Conservation (phyloP, 2,888 invertebrate species). For the Polymixis lichenea region DNA sequence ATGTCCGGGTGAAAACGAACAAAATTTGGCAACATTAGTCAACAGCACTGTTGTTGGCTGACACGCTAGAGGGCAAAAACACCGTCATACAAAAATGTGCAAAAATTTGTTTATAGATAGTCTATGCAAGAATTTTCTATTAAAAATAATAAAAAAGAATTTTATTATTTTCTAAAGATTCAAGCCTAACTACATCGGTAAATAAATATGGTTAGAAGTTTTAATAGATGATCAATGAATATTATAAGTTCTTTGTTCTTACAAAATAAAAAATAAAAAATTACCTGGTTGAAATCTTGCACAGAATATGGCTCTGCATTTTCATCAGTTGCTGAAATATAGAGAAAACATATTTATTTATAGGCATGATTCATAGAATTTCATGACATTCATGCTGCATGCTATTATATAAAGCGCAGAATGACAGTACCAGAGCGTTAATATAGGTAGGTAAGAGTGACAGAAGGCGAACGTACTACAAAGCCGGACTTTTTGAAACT, state of each 20-base stretch:
- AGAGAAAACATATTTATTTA: constrained; percentile 11
- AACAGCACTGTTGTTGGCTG: not conserved
- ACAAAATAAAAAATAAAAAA: constrained; percentile 10
- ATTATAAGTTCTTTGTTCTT: not conserved
- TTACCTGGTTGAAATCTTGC: constrained; percentile 82
- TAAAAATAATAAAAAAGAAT: constrained; percentile 11
- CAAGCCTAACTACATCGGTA: not conserved
- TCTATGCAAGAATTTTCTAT: not conserved
- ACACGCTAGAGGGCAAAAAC: not conserved
- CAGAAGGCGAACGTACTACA: not conserved
- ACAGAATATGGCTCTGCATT: constrained; percentile 72
- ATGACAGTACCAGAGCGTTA: not conserved
- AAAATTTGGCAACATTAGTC: no score
- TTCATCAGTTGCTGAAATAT: constrained; percentile 70
- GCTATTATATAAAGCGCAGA: not conserved
- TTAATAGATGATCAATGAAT: not conserved
- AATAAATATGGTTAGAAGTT: constrained; percentile 5
- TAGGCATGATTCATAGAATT: not conserved
- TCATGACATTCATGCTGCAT: not conserved
- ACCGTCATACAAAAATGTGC: not conserved
- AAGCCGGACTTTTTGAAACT: not conserved
- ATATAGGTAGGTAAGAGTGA: not conserved
- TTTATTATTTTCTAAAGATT: constrained; percentile 19
- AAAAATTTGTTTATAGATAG: not conserved
- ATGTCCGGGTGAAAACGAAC: not conserved